These are phyloP conservation scores for Drosophila rufa DNA, from an alignment of 1,140 invertebrate species.

Conservation along the genomic window DNA sequence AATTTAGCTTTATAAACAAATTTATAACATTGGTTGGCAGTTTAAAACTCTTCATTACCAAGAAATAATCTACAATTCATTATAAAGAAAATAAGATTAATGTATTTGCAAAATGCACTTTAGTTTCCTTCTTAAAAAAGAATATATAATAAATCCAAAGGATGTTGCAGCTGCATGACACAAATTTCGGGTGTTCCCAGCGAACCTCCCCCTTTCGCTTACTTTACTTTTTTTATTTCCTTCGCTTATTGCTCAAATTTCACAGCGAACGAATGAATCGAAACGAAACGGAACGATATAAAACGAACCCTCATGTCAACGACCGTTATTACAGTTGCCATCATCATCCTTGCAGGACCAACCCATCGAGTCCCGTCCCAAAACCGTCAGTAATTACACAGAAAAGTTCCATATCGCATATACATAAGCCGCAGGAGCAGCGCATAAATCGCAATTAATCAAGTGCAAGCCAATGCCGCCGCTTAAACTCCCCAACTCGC, in stretches of 20 bases:
- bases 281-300: constrained; percentile 12
- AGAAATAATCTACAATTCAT: too few relatives aligned
- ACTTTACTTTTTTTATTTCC: constrained; percentile 2
- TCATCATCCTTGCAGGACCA: constrained; percentile 34
- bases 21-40: too few relatives aligned
- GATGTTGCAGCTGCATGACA: constrained; percentile 1
- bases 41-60: too few relatives aligned
- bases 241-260: constrained; percentile 45
- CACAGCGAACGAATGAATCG: constrained; percentile 35
- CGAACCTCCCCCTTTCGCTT: constrained; percentile 1
- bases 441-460: constrained; percentile 82
- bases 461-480: constrained; percentile 80
- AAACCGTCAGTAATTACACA: constrained; percentile 63
- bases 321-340: constrained; percentile 55
- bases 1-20: too few relatives aligned
- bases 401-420: constrained; percentile 67
- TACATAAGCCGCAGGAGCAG: constrained; percentile 65
- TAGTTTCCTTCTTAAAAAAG: not conserved
- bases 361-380: constrained; percentile 37
- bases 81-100: too few relatives aligned
- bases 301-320: constrained; percentile 65
- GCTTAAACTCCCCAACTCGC: constrained; percentile 49
- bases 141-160: not conserved
- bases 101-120: too few relatives aligned
- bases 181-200: constrained; percentile 7